These are phyloP conservation scores for Stratiolaelaps scimitus DNA, from an alignment of 1,140 invertebrate species.

Conservation along the genomic window DNA sequence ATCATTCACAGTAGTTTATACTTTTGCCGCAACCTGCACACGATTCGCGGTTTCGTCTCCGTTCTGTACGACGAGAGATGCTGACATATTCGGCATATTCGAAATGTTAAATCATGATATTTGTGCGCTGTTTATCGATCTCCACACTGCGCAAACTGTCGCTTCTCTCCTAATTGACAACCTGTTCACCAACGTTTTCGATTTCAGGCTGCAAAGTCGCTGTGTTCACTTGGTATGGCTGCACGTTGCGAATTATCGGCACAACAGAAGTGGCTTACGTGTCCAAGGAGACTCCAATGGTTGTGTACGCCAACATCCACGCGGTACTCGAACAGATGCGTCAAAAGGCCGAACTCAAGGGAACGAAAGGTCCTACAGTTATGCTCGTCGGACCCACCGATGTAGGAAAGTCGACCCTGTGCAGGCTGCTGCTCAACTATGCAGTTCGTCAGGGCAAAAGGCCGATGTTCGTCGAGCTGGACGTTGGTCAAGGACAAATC, in stretches of 20 bases:
- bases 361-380: slow-evolving; percentile 39
- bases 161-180: too few species aligned
- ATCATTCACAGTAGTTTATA: too few species aligned
- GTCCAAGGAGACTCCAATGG: slow-evolving; percentile 91
- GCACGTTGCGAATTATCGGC: slow-evolving; percentile 54
- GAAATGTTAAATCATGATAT: too few species aligned
- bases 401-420: slow-evolving; percentile 90
- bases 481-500: slow-evolving; percentile 87
- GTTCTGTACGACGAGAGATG: too few species aligned
- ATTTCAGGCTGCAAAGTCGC: slow-evolving; percentile 71
- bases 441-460: slow-evolving; percentile 66
- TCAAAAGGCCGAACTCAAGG: slow-evolving; percentile 57
- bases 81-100: too few species aligned
- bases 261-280: slow-evolving; percentile 84
- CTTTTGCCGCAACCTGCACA: too few species aligned
- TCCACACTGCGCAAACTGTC: too few species aligned
- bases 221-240: slow-evolving; percentile 91
- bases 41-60: too few species aligned
- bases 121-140: too few species aligned
- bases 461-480: slow-evolving; percentile 83
- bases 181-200: too few species aligned
- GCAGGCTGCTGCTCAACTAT: slow-evolving; percentile 80
- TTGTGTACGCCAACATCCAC: slow-evolving; percentile 86
- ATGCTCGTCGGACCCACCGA: slow-evolving; percentile 85
- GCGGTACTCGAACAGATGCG: slow-evolving; percentile 80